These are phyloP conservation scores for Drosophila pectinifera DNA, from an alignment of 1,140 invertebrate genomes.

Conservation along the genomic window DNA sequence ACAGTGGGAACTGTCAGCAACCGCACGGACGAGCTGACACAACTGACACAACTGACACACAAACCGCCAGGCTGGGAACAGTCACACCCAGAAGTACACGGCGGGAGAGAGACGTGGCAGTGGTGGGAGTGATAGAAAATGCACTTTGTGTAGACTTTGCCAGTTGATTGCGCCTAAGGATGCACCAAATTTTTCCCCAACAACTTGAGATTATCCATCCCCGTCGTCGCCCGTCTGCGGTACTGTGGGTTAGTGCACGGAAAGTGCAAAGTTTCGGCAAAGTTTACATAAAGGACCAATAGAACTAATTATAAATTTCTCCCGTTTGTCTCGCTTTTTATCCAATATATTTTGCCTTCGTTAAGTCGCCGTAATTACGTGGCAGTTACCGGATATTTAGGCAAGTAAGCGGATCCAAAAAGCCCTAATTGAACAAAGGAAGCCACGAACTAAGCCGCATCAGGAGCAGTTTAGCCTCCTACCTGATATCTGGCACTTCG, in stretches of 20 bases:
- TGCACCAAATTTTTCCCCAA: constrained; percentile 20
- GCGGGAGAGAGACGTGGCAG: background rate
- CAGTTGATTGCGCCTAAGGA: constrained; percentile 35
- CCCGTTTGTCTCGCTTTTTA: constrained; percentile 27
- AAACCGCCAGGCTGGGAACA: constrained; percentile 25
- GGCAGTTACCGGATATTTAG: constrained; percentile 16
- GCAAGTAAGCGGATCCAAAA: constrained; percentile 2
- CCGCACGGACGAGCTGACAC: constrained; percentile 22
- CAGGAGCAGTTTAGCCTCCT: background rate
- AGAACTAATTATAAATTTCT: constrained; percentile 42
- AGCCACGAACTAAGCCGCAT: background rate
- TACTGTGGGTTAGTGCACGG: constrained; percentile 16
- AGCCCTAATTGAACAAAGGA: constrained; percentile 34
- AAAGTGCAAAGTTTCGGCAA: constrained; percentile 36
- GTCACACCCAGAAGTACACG: constrained; percentile 17
- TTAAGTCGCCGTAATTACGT: constrained; percentile 31
- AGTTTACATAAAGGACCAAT: constrained; percentile 25
- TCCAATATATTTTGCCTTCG: constrained; percentile 11
- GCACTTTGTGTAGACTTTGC: constrained; percentile 37
- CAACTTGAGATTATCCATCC: constrained; percentile 22
- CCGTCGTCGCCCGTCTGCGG: background rate
- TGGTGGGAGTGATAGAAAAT: constrained; percentile 5
- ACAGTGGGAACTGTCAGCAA: constrained; percentile 17
- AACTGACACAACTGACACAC: constrained; percentile 27
- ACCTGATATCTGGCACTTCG: constrained; percentile 8